Evolutionary conservation across 1,140 invertebrate species (phyloP).

Genomic region (Stenopsyche tienmushanensis): DNA sequence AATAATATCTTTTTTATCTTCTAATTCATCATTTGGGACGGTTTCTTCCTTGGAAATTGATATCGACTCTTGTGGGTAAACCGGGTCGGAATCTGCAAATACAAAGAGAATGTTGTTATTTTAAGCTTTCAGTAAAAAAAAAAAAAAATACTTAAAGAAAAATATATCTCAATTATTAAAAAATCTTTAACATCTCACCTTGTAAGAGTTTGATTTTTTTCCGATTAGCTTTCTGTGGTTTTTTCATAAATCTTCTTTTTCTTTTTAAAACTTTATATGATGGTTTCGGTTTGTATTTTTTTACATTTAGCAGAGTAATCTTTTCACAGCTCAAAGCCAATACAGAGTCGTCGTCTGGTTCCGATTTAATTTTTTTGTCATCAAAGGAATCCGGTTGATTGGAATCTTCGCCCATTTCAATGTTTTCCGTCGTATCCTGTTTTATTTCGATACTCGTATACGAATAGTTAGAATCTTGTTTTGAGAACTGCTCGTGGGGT

Average conservation of each 20-base stretch:
- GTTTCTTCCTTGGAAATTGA: too few species aligned
- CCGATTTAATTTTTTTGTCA: too few species aligned
- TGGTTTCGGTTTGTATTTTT: not conserved
- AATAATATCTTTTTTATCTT: too few species aligned
- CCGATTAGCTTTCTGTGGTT: slow-evolving; percentile 7
- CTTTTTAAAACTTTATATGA: slow-evolving; percentile 7
- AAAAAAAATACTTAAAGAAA: too few species aligned
- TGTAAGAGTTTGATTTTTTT: too few species aligned
- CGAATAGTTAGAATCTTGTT: not conserved
- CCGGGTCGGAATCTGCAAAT: too few species aligned
- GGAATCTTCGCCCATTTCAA: not conserved
- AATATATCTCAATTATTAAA: not conserved
- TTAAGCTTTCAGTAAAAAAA: too few species aligned
- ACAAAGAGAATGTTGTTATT: too few species aligned
- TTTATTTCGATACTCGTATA: not conserved
- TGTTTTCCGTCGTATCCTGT: not conserved
- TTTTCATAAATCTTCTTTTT: not conserved
- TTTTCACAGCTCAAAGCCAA: not conserved
- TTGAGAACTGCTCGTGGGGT: not conserved
- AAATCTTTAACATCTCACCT: too few species aligned
- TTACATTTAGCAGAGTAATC: not conserved
- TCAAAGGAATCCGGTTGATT: too few species aligned
- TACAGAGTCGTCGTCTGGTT: not conserved
- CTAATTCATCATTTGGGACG: not conserved
- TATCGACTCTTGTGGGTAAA: too few species aligned